Base-by-base conservation (phyloP, 2,797 vertebrate genomes). In the Etheostoma perlongum region DNA sequence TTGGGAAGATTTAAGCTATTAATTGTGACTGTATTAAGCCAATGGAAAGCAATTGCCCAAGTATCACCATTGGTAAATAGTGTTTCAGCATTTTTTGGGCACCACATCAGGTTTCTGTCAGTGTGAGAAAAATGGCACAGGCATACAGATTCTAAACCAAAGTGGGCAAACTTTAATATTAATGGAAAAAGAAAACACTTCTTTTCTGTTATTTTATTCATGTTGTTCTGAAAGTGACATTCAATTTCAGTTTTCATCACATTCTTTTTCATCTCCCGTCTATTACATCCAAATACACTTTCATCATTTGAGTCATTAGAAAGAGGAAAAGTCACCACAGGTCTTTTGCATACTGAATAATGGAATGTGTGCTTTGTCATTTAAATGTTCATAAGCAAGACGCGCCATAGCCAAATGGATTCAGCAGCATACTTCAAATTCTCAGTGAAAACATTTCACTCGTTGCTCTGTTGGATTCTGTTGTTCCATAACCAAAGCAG, bases 231-330 rank as follows among this genome's bases (percentile, higher is more conserved):
- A 85, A 78, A 80, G 81, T 76, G 70, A 86, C 68, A 80, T 85
- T 88, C 67, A 67, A 64, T 85, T 87, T 78, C 76, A 60, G 21
- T 80, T 85, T 72, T 67, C 79, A 52, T 84, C 74, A 66, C 44
- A 75, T 88, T 81, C 49, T 72, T 53, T 65, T 83, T 78, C 84
- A 88, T 85, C 69, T 86, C 40, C 68, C 78, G 67, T 87, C 83
- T 85, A 77, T 85, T 88, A 82, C 51, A 77, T 70, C 66, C 78
- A 75, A 91, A 87, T 78, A 82, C 84, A 74, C 85, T 86, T 89
- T 88, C 82, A 91, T 86, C 83, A 91, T 74, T 84, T 88, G 88
- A 92, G 87, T 84, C 87, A 88, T 92, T 94, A 92, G 86, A 69
- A 77, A 88, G 64, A 78, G 80, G 67, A 84, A 85, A 90, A 85